Base-by-base conservation (phyloP, 2,888 invertebrate species). In the Arctia plantaginis region DNA sequence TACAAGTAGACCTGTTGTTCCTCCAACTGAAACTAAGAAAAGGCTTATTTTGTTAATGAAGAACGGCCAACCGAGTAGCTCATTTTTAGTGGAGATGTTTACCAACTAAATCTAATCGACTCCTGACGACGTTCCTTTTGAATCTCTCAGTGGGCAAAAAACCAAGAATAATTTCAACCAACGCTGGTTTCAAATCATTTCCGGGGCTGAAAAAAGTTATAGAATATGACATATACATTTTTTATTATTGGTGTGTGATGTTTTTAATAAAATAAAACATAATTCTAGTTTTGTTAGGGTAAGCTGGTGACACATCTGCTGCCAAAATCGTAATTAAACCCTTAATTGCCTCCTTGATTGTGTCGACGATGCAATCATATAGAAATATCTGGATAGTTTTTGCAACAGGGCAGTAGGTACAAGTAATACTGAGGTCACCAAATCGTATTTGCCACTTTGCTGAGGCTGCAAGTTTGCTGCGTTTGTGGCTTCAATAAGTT, bases 31-130 rank as follows among this genome's bases (percentile, higher is more conserved):
- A 27, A 97, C 97, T 97, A 89, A 70, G 30, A 72, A 93, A 90
- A 74, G 7, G 4, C 7, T 30, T 18, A 7, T 30, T 30, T 18
- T 62, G 18, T 18, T 30, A 8, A 15, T 8, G n/a, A 55, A 55
- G 10, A n/a, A 55, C 10, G 12, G 12, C 8, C 51, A 55, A n/a
- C 51, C 12, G 12, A 55, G n/a, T 18, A 20, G 23, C 23, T 10
- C n/a, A 55, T 30, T 62, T 59, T 27, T 27, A 59, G 27, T 10
- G 10, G 15, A 27, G 59, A 30, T 27, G 18, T 62, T 18, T 86
- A 97, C 97, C 97, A 47, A 97, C 97, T 89, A 97, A 92, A 91
- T 97, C 97, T 70, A 97, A 89, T 44, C 96, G 95, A 85, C 97
- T 97, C 85, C 97, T 94, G 0, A 97, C 96, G 8, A 97, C 97